These are phyloP conservation scores for Brachyrhaphis roseni DNA, from an alignment of 2,797 vertebrate genomes.

Conservation along the genomic window DNA sequence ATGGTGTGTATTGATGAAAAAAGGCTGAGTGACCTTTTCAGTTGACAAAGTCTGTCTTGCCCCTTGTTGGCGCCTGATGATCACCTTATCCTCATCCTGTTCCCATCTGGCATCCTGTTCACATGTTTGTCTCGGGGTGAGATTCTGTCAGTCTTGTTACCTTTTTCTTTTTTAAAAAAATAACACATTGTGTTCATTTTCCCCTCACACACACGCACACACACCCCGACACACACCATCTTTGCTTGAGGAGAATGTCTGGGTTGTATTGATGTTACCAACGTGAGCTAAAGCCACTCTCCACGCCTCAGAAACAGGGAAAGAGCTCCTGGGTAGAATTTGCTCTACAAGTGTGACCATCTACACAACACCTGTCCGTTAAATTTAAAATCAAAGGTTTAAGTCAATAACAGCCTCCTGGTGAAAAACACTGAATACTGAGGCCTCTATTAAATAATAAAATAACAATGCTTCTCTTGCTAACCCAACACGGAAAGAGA, in stretches of 20 bases:
- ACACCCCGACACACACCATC: constrained; percentile 9
- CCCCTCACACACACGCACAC: constrained; percentile 4
- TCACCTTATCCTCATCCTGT: constrained; percentile 58
- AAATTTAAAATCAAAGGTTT: constrained; percentile 21
- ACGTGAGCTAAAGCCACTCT: constrained; percentile 4
- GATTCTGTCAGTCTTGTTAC: constrained; percentile 51
- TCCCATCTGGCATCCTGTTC: constrained; percentile 52
- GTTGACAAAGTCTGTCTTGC: constrained; percentile 49
- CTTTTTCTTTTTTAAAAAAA: constrained; percentile 22
- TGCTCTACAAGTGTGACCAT: constrained; percentile 32
- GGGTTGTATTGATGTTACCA: constrained; percentile 46
- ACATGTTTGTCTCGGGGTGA: constrained; percentile 45
- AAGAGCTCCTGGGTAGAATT: constrained; percentile 16
- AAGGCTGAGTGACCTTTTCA: constrained; percentile 57
- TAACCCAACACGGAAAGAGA: constrained; percentile 18
- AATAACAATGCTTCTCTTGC: constrained; percentile 18
- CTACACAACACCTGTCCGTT: constrained; percentile 20
- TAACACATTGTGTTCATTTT: constrained; percentile 53
- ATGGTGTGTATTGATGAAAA: constrained; percentile 71
- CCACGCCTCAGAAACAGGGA: constrained; percentile 28
- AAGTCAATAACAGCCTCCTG: constrained; percentile 12
- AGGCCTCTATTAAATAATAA: constrained; percentile 18
- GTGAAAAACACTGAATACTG: constrained; percentile 5
- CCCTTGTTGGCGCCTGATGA: constrained; percentile 51
- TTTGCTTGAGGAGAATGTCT: constrained; percentile 40